These are phyloP conservation scores for Drosophila sturtevanti DNA, from an alignment of 1,140 invertebrate species.

Conservation along the genomic window DNA sequence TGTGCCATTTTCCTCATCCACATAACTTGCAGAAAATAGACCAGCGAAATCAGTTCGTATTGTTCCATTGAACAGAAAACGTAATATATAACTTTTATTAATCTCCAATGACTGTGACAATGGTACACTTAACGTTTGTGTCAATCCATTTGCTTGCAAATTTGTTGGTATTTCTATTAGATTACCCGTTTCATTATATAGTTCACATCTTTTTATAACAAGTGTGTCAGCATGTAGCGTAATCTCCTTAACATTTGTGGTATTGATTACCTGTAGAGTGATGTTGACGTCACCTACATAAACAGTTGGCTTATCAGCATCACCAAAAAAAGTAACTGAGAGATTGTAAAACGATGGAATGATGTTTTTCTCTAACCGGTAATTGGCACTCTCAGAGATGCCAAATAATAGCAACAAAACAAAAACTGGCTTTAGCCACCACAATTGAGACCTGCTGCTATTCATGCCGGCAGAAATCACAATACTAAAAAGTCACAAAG, in stretches of 20 bases:
- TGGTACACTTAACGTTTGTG: conserved; percentile 55
- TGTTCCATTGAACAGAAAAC: conserved; percentile 81
- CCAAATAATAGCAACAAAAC: conserved; percentile 34
- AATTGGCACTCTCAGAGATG: conserved; percentile 23
- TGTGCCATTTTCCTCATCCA: conserved; percentile 66
- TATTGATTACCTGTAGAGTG: conserved; percentile 64
- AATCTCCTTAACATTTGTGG: conserved; percentile 82
- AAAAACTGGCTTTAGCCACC: neutral
- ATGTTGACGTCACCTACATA: conserved; percentile 86
- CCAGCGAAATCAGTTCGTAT: conserved; percentile 84
- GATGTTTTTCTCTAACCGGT: conserved; percentile 50
- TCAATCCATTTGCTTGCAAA: conserved; percentile 38
- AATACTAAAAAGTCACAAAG: conserved; percentile 32
- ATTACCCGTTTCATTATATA: conserved; percentile 25
- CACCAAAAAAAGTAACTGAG: conserved; percentile 84
- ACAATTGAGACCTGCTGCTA: conserved; percentile 6
- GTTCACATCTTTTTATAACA: conserved; percentile 25
- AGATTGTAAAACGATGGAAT: conserved; percentile 87
- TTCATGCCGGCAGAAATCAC: conserved; percentile 38
- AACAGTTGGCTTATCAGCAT: conserved; percentile 80
- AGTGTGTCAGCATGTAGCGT: conserved; percentile 86
- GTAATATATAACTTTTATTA: conserved; percentile 35
- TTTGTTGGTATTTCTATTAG: conserved; percentile 32
- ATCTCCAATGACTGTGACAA: conserved; percentile 24
- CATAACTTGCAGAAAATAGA: conserved; percentile 85